phyloP scores from a whole-genome alignment of 2,797 vertebrate species.

The Esox lucius region DNA sequence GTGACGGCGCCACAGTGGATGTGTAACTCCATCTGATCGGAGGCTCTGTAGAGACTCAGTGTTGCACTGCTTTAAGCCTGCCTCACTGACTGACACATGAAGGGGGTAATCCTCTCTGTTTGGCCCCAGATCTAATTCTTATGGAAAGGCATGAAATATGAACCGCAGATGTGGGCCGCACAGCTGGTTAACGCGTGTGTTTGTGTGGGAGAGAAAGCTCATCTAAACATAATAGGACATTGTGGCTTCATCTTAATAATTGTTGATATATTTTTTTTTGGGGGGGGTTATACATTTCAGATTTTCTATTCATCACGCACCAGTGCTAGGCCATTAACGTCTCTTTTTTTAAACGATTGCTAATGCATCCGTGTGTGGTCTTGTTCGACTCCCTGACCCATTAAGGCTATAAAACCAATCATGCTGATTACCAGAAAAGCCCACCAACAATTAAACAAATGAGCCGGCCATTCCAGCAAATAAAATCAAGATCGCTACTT shows the following conservation, averaged over 20 bases:
- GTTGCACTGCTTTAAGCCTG: conserved; percentile 30
- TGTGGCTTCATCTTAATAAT: conserved; percentile 37
- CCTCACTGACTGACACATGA: conserved; percentile 29
- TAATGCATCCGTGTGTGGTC: conserved; percentile 1
- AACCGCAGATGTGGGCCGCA: conserved; percentile 31
- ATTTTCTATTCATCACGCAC: conserved; percentile 13
- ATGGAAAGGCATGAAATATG: conserved; percentile 39
- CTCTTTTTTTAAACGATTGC: conserved; percentile 14
- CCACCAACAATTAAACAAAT: conserved; percentile 67
- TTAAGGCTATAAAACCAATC: conserved; percentile 54
- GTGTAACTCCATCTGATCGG: conserved; percentile 29
- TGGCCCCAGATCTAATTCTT: conserved; percentile 27
- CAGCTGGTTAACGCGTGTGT: conserved; percentile 43
- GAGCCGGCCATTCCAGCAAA: conserved; percentile 49
- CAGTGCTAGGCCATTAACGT: background rate
- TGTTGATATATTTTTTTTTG: conserved; percentile 26
- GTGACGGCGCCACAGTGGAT: conserved; percentile 19
- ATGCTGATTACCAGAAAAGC: conserved; percentile 42
- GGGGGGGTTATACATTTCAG: conserved; percentile 6
- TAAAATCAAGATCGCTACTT: conserved; percentile 61
- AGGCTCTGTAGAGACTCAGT: conserved; percentile 13
- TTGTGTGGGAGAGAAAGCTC: background rate
- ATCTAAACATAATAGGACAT: conserved; percentile 25
- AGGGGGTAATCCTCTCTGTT: conserved; percentile 42
- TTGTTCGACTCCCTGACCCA: conserved; percentile 26